These are phyloP conservation scores for Venusia cambrica DNA, from an alignment of 2,888 invertebrate species.

Conservation along the genomic window DNA sequence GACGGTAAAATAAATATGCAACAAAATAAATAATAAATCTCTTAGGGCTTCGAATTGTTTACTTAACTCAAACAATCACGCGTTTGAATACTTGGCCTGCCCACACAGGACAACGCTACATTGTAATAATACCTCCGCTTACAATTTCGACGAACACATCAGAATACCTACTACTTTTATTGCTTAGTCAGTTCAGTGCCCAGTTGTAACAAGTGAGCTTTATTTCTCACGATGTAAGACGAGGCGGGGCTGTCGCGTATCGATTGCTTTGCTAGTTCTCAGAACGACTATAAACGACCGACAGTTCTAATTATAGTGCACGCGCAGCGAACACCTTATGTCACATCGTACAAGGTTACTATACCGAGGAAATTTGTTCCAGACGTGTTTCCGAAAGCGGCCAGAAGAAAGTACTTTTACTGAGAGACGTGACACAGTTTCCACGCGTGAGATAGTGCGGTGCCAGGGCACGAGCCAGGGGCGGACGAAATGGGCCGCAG, in stretches of 20 bases:
- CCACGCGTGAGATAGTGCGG: slow-evolving; percentile 50
- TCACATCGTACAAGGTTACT: slow-evolving; percentile 71
- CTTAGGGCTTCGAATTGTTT: slow-evolving; percentile 10
- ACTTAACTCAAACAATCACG: slow-evolving; percentile 18
- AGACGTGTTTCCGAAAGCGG: slow-evolving; percentile 77
- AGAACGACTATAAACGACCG: slow-evolving; percentile 50
- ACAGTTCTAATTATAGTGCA: slow-evolving; percentile 64
- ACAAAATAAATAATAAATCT: slow-evolving; percentile 8
- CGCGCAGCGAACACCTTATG: slow-evolving; percentile 60
- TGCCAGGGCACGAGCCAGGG: slow-evolving; percentile 26
- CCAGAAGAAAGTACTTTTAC: slow-evolving; percentile 80
- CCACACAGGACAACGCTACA: slow-evolving; percentile 16
- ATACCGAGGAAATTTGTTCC: slow-evolving; percentile 66
- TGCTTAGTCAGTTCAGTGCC: slow-evolving; percentile 26
- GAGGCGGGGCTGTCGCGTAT: slow-evolving; percentile 41
- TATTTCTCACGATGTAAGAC: slow-evolving; percentile 41
- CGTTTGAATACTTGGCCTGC: slow-evolving; percentile 14
- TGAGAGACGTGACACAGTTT: slow-evolving; percentile 75
- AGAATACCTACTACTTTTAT: slow-evolving; percentile 19
- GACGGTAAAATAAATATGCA: not conserved
- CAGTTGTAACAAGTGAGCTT: slow-evolving; percentile 29
- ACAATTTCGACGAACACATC: slow-evolving; percentile 28
- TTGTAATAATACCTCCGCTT: slow-evolving; percentile 22
- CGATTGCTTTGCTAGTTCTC: slow-evolving; percentile 55
- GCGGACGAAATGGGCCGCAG: slow-evolving; percentile 29